Evolutionary conservation across 2,113 vertebrate genomes (phyloP).

Genomic region (Aythya baeri): DNA sequence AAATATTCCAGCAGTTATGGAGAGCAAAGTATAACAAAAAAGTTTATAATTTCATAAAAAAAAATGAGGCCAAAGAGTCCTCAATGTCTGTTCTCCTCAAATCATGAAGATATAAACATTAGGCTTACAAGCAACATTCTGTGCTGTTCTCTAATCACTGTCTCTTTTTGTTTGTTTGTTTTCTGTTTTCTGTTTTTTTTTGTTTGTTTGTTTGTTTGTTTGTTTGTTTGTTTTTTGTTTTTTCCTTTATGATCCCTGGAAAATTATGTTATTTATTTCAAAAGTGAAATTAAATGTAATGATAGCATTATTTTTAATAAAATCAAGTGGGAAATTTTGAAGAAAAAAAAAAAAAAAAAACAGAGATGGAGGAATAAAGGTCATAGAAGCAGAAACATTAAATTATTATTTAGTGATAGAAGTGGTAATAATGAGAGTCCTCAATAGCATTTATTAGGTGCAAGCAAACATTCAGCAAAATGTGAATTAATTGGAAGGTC

Average conservation of each 20-base stretch:
- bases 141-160: not conserved
- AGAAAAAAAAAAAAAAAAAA: not conserved
- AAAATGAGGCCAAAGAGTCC: not conserved
- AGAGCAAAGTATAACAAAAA: not conserved
- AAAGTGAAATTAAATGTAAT: not conserved
- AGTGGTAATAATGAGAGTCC: not conserved
- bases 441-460: not conserved
- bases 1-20: not conserved
- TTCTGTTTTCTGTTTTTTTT: not conserved
- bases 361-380: not conserved
- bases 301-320: not conserved
- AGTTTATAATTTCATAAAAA: not conserved
- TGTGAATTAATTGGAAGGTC: not conserved
- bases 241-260: not conserved
- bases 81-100: not conserved
- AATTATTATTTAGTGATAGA: not conserved
- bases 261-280: not conserved
- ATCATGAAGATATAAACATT: not conserved
- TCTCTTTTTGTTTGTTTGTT: not conserved
- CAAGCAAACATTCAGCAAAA: not conserved
- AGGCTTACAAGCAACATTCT: not conserved
- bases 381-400: not conserved
- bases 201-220: not conserved
- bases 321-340: not conserved
- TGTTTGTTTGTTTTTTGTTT: not conserved